Conservation (phyloP, 1,140 invertebrate genomes). For the Drosophila baimaii region DNA sequence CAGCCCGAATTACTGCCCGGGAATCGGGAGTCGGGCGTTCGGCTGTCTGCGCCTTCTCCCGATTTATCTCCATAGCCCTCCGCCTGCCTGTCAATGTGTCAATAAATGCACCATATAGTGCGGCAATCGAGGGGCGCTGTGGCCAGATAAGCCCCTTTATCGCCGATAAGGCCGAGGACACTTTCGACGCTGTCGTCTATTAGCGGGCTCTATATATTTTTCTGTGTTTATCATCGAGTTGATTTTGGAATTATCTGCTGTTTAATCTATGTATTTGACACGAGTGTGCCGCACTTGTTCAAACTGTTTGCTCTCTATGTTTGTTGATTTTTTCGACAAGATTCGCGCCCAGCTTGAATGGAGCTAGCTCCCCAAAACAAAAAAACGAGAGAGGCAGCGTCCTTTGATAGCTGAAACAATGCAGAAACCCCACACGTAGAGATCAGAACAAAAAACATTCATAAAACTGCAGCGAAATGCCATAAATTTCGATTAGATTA, state of each 20-base stretch:
- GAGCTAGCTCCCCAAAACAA: not conserved
- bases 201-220: conserved; percentile 61
- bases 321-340: conserved; percentile 66
- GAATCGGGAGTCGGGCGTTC: conserved; percentile 46
- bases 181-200: conserved; percentile 61
- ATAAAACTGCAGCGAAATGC: conserved; percentile 65
- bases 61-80: conserved; percentile 76
- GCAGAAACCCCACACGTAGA: not conserved
- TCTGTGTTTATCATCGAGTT: conserved; percentile 64
- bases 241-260: conserved; percentile 78
- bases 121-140: conserved; percentile 22
- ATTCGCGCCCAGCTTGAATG: conserved; percentile 32
- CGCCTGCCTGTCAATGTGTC: conserved; percentile 78
- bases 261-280: conserved; percentile 79
- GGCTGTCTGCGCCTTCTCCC: conserved; percentile 44
- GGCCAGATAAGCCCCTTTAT: conserved; percentile 36
- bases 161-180: conserved; percentile 58
- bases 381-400: conserved; percentile 4
- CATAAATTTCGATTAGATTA: conserved; percentile 81
- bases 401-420: conserved; percentile 37
- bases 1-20: conserved; percentile 59
- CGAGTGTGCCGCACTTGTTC: conserved; percentile 74
- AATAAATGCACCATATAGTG: conserved; percentile 72
- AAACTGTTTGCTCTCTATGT: conserved; percentile 60
- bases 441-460: conserved; percentile 28